These are phyloP conservation scores for Ptiloglossa arizonensis DNA, from an alignment of 1,140 invertebrate genomes.

Conservation along the genomic window DNA sequence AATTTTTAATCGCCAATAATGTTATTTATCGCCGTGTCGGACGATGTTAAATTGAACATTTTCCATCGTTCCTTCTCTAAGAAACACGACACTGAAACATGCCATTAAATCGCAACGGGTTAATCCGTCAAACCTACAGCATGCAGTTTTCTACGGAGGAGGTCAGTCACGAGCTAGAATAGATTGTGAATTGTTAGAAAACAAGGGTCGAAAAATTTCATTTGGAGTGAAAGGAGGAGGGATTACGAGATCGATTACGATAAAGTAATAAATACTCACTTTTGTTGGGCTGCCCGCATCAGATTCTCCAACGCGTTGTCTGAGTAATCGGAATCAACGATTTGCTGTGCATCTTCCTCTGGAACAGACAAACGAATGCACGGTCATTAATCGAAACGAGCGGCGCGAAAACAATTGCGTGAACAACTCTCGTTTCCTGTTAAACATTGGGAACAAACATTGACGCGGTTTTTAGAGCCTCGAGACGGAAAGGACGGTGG, in stretches of 20 bases:
- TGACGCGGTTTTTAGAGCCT: neutral
- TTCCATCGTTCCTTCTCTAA: too few relatives aligned
- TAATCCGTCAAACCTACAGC: too few relatives aligned
- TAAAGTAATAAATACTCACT: constrained; percentile 72
- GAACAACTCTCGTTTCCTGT: neutral
- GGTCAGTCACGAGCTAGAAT: too few relatives aligned
- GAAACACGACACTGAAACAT: too few relatives aligned
- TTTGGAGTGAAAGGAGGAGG: neutral
- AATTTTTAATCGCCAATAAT: too few relatives aligned
- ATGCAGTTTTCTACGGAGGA: neutral
- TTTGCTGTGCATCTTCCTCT: constrained; percentile 72
- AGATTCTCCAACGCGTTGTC: constrained; percentile 78
- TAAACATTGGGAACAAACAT: neutral
- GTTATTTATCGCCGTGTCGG: too few relatives aligned
- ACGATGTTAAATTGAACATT: too few relatives aligned
- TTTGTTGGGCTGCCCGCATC: constrained; percentile 77
- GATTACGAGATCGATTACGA: neutral
- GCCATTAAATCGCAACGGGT: too few relatives aligned
- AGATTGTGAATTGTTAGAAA: neutral
- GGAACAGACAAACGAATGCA: too few relatives aligned
- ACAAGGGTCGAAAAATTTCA: neutral
- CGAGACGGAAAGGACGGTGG: too few relatives aligned
- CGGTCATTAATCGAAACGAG: too few relatives aligned
- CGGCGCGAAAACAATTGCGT: too few relatives aligned
- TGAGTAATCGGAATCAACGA: constrained; percentile 73